These are phyloP conservation scores for Netelia fuscicornis DNA, from an alignment of 2,888 invertebrate genomes.

Conservation along the genomic window DNA sequence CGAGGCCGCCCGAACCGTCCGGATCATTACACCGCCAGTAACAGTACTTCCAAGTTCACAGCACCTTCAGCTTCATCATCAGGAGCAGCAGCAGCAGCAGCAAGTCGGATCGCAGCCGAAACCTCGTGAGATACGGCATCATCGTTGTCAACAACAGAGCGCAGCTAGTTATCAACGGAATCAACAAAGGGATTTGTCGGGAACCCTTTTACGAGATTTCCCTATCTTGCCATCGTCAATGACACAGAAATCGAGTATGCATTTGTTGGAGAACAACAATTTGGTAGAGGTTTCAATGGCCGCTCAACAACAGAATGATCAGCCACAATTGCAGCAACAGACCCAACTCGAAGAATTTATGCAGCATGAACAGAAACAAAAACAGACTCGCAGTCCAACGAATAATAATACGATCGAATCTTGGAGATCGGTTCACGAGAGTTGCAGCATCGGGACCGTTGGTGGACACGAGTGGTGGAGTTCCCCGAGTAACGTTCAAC, in stretches of 20 bases:
- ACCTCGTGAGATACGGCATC: constrained; percentile 49
- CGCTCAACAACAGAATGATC: constrained; percentile 77
- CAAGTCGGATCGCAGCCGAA: constrained; percentile 58
- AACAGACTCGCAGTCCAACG: constrained; percentile 84
- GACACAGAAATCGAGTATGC: constrained; percentile 84
- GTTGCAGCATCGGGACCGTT: constrained; percentile 59
- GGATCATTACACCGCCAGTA: constrained; percentile 81
- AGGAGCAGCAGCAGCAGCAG: constrained; percentile 72
- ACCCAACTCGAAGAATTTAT: constrained; percentile 69
- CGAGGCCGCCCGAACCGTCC: constrained; percentile 87
- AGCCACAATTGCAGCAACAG: constrained; percentile 69
- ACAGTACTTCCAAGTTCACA: constrained; percentile 77
- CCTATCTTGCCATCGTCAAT: constrained; percentile 79
- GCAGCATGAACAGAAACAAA: constrained; percentile 78
- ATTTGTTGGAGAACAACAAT: constrained; percentile 83
- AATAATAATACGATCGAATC: constrained; percentile 87
- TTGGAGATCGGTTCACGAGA: constrained; percentile 82
- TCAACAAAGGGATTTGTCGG: constrained; percentile 70
- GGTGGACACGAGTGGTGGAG: constrained; percentile 82
- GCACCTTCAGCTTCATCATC: constrained; percentile 75
- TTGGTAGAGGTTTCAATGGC: constrained; percentile 80
- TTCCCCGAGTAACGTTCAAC: constrained; percentile 77
- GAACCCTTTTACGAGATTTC: constrained; percentile 74
- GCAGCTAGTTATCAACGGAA: constrained; percentile 71
- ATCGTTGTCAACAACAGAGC: constrained; percentile 69